Conservation (phyloP, 2,113 vertebrate species). For the Phalacrocorax carbo region DNA sequence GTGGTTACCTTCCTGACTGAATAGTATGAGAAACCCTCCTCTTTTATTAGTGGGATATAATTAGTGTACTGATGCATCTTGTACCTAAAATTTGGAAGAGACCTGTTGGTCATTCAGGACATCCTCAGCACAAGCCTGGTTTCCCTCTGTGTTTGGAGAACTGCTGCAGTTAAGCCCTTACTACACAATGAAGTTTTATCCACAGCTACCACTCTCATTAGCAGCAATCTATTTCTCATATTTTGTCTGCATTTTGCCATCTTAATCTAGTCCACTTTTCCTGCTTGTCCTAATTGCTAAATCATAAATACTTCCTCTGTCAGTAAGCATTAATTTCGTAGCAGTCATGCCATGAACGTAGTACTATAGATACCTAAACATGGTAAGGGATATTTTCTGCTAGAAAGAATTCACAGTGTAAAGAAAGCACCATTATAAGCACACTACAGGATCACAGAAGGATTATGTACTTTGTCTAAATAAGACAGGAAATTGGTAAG, state of each 20-base stretch:
- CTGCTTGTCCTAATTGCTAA: neutral
- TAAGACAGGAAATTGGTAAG: neutral
- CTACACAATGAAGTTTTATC: neutral
- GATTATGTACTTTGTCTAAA: neutral
- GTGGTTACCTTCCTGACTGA: neutral
- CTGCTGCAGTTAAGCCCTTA: neutral
- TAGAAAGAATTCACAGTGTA: neutral
- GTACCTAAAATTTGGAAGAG: neutral
- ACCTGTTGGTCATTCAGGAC: neutral
- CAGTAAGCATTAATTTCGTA: neutral
- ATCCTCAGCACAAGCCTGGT: neutral
- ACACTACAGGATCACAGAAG: neutral
- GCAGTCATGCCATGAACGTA: neutral
- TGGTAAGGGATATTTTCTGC: neutral
- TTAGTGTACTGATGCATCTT: neutral
- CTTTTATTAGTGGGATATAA: neutral
- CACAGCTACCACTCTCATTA: neutral
- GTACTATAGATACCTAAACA: neutral
- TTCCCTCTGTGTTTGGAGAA: neutral
- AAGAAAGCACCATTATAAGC: neutral
- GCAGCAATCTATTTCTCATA: neutral
- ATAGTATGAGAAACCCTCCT: neutral
- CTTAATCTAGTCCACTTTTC: neutral
- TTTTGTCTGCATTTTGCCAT: neutral
- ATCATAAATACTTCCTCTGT: neutral